Percentiles rank a stretch among this genome's conserved stretches.
These are phyloP conservation scores for Atherinosoma microstoma DNA, from an alignment of 2,797 vertebrate species.

Conservation along the genomic window DNA sequence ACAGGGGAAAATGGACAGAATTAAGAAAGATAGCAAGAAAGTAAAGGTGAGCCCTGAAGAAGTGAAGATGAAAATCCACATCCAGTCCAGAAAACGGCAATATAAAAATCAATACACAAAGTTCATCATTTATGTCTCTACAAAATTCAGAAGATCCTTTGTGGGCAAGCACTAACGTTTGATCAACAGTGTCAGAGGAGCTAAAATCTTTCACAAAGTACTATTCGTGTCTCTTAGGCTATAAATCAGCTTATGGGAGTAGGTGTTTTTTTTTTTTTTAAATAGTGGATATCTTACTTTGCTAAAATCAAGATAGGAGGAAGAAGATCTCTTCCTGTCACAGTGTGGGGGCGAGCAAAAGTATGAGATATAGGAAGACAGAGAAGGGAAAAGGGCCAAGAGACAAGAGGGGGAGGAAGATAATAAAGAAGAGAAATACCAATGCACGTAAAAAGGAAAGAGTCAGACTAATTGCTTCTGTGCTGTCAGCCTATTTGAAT, in stretches of 20 bases:
- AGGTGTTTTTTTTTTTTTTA: not conserved
- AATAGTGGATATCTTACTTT: slow-evolving; percentile 28
- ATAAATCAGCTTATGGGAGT: slow-evolving; percentile 22
- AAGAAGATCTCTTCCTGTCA: slow-evolving; percentile 21
- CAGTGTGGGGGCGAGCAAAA: slow-evolving; percentile 8
- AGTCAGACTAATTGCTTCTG: slow-evolving; percentile 55
- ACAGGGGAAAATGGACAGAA: slow-evolving; percentile 1
- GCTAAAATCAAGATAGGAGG: slow-evolving; percentile 32
- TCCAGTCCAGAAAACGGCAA: not conserved
- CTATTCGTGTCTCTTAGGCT: not conserved
- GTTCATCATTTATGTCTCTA: slow-evolving; percentile 11
- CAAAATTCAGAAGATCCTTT: slow-evolving; percentile 10
- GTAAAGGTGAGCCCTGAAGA: slow-evolving; percentile 18
- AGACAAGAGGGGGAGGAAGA: slow-evolving; percentile 14
- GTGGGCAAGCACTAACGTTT: slow-evolving; percentile 15
- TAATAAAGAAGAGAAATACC: slow-evolving; percentile 36
- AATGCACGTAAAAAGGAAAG: slow-evolving; percentile 15
- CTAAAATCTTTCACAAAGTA: slow-evolving; percentile 11
- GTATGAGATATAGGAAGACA: slow-evolving; percentile 14
- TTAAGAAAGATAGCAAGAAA: slow-evolving; percentile 10
- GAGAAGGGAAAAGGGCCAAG: slow-evolving; percentile 11
- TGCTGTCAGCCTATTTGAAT: slow-evolving; percentile 56
- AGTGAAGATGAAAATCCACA: slow-evolving; percentile 10
- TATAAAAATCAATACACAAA: slow-evolving; percentile 21
- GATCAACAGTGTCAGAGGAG: slow-evolving; percentile 19